Percentiles rank a stretch among this genome's conserved stretches.
These are phyloP conservation scores for Tipula confusa DNA, from an alignment of 2,888 invertebrate genomes.

Conservation along the genomic window DNA sequence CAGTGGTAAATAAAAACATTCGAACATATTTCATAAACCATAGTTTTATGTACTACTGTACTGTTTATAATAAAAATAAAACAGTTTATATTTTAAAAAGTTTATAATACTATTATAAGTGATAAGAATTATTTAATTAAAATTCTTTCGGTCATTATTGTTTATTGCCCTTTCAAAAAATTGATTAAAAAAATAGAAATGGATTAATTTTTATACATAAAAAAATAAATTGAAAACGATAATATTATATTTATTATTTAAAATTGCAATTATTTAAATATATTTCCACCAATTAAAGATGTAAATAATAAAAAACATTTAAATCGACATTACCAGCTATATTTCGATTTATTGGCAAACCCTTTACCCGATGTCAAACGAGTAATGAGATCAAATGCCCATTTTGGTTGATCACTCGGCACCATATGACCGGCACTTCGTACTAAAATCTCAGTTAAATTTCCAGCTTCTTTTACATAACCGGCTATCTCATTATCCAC, in stretches of 20 bases:
- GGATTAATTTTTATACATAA: background rate
- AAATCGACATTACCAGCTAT: background rate
- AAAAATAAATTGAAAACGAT: background rate
- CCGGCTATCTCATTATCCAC: slow-evolving; percentile 59
- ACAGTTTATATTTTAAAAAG: background rate
- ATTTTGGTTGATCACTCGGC: slow-evolving; percentile 72
- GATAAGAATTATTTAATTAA: background rate
- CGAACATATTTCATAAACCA: too few relatives aligned
- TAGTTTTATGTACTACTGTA: background rate
- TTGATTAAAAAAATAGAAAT: background rate
- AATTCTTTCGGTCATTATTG: background rate
- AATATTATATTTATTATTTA: slow-evolving; percentile 10
- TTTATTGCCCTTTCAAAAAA: background rate
- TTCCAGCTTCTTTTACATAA: too few relatives aligned
- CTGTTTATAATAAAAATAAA: background rate
- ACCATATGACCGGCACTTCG: slow-evolving; percentile 81
- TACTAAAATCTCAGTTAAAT: slow-evolving; percentile 70
- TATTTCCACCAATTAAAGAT: background rate
- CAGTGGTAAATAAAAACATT: too few relatives aligned
- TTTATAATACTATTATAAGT: background rate
- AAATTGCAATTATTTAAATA: background rate
- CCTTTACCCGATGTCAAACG: slow-evolving; percentile 55
- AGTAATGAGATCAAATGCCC: slow-evolving; percentile 69
- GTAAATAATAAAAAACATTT: background rate
- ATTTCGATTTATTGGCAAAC: too few relatives aligned